Evolutionary conservation across 2,113 vertebrate species (phyloP).

Genomic region (Pseudois nayaur): DNA sequence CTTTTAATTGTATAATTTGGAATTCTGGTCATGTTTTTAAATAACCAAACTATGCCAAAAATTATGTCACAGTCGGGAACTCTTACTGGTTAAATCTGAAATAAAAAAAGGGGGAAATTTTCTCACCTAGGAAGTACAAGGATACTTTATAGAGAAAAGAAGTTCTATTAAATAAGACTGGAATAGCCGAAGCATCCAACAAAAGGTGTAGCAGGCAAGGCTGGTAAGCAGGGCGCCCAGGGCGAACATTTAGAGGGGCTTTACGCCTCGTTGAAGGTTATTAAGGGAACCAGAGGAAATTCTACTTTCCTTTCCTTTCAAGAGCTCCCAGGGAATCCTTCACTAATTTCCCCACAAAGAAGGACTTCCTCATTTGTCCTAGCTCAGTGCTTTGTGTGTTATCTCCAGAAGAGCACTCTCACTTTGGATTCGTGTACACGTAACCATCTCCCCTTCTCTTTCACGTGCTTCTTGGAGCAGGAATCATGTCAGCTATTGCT

Average conservation of each 20-base stretch:
- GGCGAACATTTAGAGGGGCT: not conserved
- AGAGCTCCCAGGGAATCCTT: not conserved
- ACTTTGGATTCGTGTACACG: not conserved
- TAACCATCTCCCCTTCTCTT: not conserved
- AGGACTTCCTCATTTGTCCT: not conserved
- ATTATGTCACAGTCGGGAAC: not conserved
- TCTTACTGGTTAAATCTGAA: not conserved
- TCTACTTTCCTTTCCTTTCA: not conserved
- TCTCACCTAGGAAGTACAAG: not conserved
- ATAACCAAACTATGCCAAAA: conserved; percentile 1
- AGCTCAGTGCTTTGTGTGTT: not conserved
- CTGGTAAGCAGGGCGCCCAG: not conserved
- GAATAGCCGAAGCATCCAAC: not conserved
- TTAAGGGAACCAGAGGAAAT: not conserved
- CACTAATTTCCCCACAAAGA: not conserved
- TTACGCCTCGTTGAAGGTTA: not conserved
- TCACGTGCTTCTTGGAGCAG: not conserved
- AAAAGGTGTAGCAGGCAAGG: not conserved
- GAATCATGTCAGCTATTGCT: not conserved
- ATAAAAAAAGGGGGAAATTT: not conserved
- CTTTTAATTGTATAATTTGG: not conserved
- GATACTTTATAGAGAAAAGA: not conserved
- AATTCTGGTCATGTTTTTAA: not conserved
- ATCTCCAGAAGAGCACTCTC: not conserved
- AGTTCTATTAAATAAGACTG: not conserved